Evolutionary conservation across 2,888 invertebrate genomes (phyloP), one percentile per base, ranked within the genome.

Genomic region (Plagodis dolabraria): DNA sequence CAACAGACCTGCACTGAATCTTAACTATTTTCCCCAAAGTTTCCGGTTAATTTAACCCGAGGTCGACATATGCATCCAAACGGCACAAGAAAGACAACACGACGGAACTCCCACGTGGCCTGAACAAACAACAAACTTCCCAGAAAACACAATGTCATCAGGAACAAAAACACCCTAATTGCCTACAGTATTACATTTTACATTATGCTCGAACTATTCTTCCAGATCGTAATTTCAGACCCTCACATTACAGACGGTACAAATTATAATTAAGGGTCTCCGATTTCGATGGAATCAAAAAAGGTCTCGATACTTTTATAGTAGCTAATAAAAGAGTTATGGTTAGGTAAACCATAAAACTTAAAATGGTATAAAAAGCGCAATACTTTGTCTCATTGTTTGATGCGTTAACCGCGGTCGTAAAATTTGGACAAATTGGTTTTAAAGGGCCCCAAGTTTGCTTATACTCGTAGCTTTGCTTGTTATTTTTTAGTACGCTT

Each of bases 31-130:
- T 86, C 88, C 84, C 83, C 77, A 81, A 76, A 82, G 84, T 89
- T 92, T 89, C 89, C 89, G 89, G 89, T 89, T 89, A 89, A 90
- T 90, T 90, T 90, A 90, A 90, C 86, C 68, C 82, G 80, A 76
- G 82, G 82, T 83, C 86, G 83, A 80, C 83, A 85, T 83, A 87
- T 89, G 89, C 85, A 83, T 82, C 81, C 77, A 79, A 85, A 83
- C 76, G 75, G 60, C 60, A 53, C 63, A 57, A 64, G 67, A 64
- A 61, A 66, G 64, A 78, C 78, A 77, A 73, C 60, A 76, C 74
- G 64, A 68, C 76, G 77, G 79, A 80, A 80, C 85, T 89, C 89
- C 87, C 88, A 89, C 88, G 85, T 87, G 86, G 79, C 79, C 75
- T 76, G 74, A 79, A 83, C 82, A 85, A 86, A 86, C 83, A 86